Conservation (phyloP, 2,888 invertebrate genomes). For the Pyrrhosoma nymphula region DNA sequence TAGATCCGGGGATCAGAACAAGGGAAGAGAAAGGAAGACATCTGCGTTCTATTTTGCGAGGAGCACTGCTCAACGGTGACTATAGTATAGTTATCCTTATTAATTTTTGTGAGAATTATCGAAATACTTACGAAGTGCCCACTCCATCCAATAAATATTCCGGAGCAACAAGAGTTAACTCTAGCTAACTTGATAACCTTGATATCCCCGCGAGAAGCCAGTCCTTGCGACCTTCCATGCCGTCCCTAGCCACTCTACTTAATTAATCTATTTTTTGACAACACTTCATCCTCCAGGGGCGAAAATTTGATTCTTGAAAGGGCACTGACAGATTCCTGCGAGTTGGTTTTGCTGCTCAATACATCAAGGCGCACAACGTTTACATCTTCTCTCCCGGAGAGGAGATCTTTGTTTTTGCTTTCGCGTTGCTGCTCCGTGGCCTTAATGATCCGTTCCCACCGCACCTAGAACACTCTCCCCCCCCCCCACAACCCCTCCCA, state of each 20-base stretch:
- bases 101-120: neutral
- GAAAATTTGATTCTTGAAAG: neutral
- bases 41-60: neutral
- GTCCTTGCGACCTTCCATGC: neutral
- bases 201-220: neutral
- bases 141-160: too few species aligned
- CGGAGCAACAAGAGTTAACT: too few species aligned
- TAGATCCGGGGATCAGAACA: neutral
- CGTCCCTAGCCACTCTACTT: neutral
- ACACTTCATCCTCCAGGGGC: too few species aligned
- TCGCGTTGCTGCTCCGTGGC: neutral
- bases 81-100: neutral
- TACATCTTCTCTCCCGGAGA: neutral
- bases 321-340: neutral
- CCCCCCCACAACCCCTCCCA: neutral
- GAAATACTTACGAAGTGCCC: neutral
- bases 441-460: constrained; percentile 3
- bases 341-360: neutral
- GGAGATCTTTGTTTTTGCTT: neutral
- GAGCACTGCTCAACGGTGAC: neutral
- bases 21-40: neutral
- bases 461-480: neutral
- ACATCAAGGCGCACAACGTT: neutral
- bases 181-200: too few species aligned
- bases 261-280: neutral